Evolutionary conservation across 2,113 vertebrate genomes (phyloP).

Genomic region (Cheirogaleus medius): DNA sequence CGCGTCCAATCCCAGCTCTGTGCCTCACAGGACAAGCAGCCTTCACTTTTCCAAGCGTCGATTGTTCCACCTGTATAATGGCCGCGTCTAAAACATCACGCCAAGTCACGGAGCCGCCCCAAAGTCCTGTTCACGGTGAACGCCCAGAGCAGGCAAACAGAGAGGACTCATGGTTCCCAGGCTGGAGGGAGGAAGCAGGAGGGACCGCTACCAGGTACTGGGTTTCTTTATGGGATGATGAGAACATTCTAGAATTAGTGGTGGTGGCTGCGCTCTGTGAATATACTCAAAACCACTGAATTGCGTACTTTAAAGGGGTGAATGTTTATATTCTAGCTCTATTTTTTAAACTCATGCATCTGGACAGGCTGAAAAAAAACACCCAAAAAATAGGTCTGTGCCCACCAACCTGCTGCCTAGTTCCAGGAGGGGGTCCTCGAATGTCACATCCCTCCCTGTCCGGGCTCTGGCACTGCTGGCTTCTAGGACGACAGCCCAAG

Average conservation of each 20-base stretch:
- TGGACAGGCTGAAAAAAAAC: neutral
- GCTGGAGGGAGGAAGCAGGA: fast-evolving
- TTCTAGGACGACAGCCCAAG: fast-evolving
- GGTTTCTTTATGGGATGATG: no score
- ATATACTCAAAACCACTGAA: fast-evolving
- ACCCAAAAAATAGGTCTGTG: fast-evolving
- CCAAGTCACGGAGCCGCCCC: neutral
- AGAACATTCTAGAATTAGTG: fast-evolving
- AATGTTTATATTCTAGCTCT: fast-evolving
- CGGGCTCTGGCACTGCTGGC: neutral
- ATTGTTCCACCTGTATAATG: neutral
- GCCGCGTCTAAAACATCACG: fast-evolving
- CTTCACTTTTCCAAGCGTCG: neutral
- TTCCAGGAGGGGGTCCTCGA: no score
- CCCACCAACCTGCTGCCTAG: neutral
- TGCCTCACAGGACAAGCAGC: neutral
- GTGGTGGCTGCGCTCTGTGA: fast-evolving
- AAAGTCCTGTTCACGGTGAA: fast-evolving
- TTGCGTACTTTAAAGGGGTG: neutral
- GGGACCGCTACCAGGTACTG: fast-evolving
- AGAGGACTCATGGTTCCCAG: fast-evolving
- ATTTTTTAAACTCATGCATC: neutral
- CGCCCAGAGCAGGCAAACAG: fast-evolving
- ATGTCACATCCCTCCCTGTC: neutral
- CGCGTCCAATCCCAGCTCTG: neutral